These are phyloP conservation scores for Spisula subtruncata DNA, from an alignment of 2,888 invertebrate genomes.

Conservation along the genomic window DNA sequence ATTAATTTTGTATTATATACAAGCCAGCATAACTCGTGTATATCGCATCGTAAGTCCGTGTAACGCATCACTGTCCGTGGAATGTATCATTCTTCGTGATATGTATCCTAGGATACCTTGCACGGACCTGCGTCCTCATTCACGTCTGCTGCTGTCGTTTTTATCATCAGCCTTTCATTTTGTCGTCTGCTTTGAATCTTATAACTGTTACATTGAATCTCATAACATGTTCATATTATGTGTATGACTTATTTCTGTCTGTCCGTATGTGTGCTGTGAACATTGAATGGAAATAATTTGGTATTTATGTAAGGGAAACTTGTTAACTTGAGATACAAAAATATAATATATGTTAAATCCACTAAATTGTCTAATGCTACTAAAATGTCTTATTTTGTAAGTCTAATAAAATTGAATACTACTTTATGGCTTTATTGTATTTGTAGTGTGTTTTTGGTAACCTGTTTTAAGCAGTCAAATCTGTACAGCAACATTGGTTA, in stretches of 20 bases:
- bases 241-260: not conserved
- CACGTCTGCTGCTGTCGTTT: not conserved
- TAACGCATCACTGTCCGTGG: no score
- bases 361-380: slow-evolving; percentile 30
- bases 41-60: no score
- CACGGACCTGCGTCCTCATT: not conserved
- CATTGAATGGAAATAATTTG: not conserved
- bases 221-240: not conserved
- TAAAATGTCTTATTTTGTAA: slow-evolving; percentile 31
- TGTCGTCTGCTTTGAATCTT: not conserved
- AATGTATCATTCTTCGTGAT: no score
- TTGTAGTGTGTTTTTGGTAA: no score
- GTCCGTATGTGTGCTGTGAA: not conserved
- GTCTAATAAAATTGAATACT: slow-evolving; percentile 23
- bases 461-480: no score
- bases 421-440: not conserved
- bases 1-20: not conserved
- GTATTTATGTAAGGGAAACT: not conserved
- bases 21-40: not conserved
- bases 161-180: not conserved
- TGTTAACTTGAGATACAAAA: slow-evolving; percentile 12
- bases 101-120: not conserved
- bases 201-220: not conserved
- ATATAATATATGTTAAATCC: slow-evolving; percentile 56
- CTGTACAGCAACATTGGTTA: no score